Percentiles rank a stretch among this genome's conserved stretches.
Evolutionary conservation across 1,140 invertebrate genomes (phyloP).

Genomic region (Adoxophyes honmai): DNA sequence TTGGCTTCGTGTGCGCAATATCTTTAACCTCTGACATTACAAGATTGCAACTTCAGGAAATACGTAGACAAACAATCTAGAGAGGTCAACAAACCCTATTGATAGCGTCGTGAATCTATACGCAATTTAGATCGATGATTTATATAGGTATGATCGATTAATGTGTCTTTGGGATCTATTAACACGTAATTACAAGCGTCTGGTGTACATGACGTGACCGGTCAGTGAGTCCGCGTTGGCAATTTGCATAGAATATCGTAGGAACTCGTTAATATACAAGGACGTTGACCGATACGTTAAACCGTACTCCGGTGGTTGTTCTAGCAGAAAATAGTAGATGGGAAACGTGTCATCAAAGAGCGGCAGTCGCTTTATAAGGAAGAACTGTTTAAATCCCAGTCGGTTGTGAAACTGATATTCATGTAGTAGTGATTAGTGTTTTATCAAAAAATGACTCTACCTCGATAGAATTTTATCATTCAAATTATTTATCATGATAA

Average conservation of each 20-base stretch:
- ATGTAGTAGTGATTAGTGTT: no score
- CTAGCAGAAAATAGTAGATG: background rate
- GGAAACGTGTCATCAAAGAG: background rate
- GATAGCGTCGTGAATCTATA: background rate
- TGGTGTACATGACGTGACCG: background rate
- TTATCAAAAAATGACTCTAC: no score
- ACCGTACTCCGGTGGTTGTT: background rate
- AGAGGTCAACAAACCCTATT: conserved; percentile 3
- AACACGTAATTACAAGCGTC: conserved; percentile 3
- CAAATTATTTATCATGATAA: no score
- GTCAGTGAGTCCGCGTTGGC: background rate
- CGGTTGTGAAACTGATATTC: no score
- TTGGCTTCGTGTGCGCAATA: background rate
- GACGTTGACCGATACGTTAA: conserved; percentile 1
- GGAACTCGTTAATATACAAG: background rate
- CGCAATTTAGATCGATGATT: background rate
- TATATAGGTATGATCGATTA: background rate
- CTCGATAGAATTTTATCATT: no score
- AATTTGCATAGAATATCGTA: conserved; percentile 3
- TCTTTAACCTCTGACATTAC: background rate
- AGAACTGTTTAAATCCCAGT: background rate
- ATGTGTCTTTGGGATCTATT: conserved; percentile 7
- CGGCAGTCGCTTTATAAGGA: background rate
- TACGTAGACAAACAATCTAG: background rate
- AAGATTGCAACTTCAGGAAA: conserved; percentile 3